Conservation (phyloP, 2,888 invertebrate species). For the Digitonthophagus gazella region DNA sequence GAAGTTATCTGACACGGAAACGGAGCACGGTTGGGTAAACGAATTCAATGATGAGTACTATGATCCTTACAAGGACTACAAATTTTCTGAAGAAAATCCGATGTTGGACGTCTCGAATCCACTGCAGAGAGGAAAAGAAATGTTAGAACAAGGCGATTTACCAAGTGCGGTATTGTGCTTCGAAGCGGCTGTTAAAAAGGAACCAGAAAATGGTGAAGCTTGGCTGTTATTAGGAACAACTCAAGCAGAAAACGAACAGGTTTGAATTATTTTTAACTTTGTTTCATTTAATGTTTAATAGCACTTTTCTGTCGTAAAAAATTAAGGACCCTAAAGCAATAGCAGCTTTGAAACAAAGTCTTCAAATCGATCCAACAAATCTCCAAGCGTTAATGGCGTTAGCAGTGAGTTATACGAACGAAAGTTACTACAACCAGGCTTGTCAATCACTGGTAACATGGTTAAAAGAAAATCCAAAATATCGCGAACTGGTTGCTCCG, state of each 20-base stretch:
- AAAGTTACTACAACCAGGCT: conserved; percentile 88
- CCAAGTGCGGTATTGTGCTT: conserved; percentile 95
- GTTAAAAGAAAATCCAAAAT: conserved; percentile 78
- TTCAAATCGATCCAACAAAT: conserved; percentile 77
- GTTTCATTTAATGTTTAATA: not conserved
- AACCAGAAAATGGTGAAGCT: conserved; percentile 73
- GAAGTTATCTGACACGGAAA: conserved; percentile 67
- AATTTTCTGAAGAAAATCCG: conserved; percentile 82
- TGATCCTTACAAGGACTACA: conserved; percentile 57
- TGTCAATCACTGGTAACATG: conserved; percentile 77
- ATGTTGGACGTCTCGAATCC: conserved; percentile 76
- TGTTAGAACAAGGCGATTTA: conserved; percentile 82
- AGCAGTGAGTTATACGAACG: conserved; percentile 95
- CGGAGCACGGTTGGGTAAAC: conserved; percentile 72
- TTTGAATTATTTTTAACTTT: conserved; percentile 30
- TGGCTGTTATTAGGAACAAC: conserved; percentile 89
- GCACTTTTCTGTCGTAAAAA: too few species aligned
- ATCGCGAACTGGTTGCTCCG: conserved; percentile 66
- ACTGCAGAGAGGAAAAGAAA: conserved; percentile 80
- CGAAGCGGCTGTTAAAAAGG: conserved; percentile 89
- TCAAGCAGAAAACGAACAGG: conserved; percentile 97
- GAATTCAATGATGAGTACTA: conserved; percentile 63
- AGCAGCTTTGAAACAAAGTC: conserved; percentile 82
- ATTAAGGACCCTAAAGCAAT: conserved; percentile 83
- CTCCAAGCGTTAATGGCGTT: conserved; percentile 83